Evolutionary conservation across 1,140 invertebrate species (phyloP).

Genomic region (Eurosta solidaginis): DNA sequence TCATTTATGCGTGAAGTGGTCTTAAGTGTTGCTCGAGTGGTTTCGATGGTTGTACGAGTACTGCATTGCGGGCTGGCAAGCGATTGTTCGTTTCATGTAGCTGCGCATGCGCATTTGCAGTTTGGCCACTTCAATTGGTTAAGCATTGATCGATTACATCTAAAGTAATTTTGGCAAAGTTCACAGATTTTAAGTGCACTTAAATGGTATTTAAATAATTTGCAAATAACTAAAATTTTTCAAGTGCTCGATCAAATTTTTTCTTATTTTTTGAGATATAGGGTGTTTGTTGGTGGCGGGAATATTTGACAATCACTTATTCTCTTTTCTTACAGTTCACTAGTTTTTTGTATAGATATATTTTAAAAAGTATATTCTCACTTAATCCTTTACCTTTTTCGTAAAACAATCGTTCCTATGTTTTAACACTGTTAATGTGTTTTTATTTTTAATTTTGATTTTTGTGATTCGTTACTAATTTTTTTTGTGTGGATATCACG

Average conservation of each 20-base stretch:
- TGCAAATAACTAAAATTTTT: not conserved
- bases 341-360: too few species aligned
- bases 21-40: not conserved
- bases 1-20: not conserved
- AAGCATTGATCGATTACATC: not conserved
- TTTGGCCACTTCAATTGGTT: not conserved
- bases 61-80: not conserved
- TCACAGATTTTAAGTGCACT: slow-evolving; percentile 13
- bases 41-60: not conserved
- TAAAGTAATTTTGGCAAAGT: not conserved
- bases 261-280: too few species aligned
- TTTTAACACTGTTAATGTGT: too few species aligned
- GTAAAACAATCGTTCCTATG: too few species aligned
- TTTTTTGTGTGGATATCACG: not conserved
- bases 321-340: too few species aligned
- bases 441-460: too few species aligned
- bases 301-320: too few species aligned
- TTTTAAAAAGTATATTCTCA: too few species aligned
- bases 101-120: slow-evolving; percentile 7
- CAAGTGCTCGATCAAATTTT: not conserved
- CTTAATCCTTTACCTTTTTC: too few species aligned
- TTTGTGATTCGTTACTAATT: too few species aligned
- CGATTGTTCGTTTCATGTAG: not conserved
- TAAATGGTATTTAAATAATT: not conserved
- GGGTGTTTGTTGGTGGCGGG: too few species aligned